Conservation (phyloP, 2,797 vertebrate genomes). For the Phrynocephalus guinanensis region DNA sequence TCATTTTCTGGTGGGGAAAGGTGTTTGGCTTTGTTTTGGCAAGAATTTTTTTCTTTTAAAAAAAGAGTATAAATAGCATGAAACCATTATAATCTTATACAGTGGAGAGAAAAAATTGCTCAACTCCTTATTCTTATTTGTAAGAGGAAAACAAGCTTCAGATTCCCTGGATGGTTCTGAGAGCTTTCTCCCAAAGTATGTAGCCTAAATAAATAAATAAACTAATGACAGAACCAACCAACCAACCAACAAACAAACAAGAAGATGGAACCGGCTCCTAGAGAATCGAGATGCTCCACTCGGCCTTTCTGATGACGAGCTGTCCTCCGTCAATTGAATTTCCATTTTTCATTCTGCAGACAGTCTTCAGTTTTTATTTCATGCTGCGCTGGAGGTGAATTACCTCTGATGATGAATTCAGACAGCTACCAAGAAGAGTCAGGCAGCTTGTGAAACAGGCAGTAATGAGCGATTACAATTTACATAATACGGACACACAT, state of each 20-base stretch:
- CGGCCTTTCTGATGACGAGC: background rate
- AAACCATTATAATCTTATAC: too few species aligned
- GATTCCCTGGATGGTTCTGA: too few species aligned
- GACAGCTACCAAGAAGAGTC: background rate
- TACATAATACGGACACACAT: constrained; percentile 29
- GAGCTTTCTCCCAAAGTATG: too few species aligned
- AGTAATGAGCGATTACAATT: constrained; percentile 29
- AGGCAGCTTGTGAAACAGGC: constrained; percentile 26
- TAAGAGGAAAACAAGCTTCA: background rate
- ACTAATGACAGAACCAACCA: too few species aligned
- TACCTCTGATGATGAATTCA: constrained; percentile 26
- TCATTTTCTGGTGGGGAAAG: too few species aligned
- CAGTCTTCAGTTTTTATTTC: constrained; percentile 20
- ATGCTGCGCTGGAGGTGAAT: constrained; percentile 22
- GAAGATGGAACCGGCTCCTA: background rate
- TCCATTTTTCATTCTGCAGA: constrained; percentile 4
- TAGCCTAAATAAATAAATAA: too few species aligned
- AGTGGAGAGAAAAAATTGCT: too few species aligned
- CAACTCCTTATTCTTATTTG: background rate
- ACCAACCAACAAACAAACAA: background rate
- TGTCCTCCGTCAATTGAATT: background rate
- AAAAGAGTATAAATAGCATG: too few species aligned
- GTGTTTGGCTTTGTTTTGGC: too few species aligned
- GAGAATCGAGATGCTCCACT: background rate
- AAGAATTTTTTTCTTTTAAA: too few species aligned